These are phyloP conservation scores for Engraulis encrasicolus DNA, from an alignment of 2,113 vertebrate species.

Conservation along the genomic window DNA sequence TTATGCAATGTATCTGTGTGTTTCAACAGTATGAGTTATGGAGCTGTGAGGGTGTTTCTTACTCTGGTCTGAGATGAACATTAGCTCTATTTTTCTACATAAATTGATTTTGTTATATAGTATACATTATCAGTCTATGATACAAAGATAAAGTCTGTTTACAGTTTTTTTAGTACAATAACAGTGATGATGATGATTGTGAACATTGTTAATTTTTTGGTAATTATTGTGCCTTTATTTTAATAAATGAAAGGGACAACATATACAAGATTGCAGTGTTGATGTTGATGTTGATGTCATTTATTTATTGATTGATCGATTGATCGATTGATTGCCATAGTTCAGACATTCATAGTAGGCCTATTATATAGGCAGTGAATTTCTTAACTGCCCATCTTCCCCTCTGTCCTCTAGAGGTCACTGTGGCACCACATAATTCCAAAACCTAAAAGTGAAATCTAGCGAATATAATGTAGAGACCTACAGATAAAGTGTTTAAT, in stretches of 20 bases:
- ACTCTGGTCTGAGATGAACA: background rate
- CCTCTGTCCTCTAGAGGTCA: background rate
- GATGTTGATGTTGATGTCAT: no score
- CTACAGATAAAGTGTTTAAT: no score
- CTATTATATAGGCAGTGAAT: background rate
- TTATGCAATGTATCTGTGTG: background rate
- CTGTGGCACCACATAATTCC: background rate
- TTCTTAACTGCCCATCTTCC: background rate
- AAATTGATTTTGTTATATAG: background rate
- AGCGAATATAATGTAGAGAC: no score
- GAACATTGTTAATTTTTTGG: background rate
- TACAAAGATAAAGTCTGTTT: background rate
- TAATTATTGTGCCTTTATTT: slow-evolving; percentile 11
- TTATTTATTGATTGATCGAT: no score
- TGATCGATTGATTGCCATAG: no score
- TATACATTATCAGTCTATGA: background rate
- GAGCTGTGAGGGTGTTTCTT: background rate
- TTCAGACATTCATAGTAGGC: no score
- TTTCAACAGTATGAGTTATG: background rate
- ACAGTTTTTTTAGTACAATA: background rate
- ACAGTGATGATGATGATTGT: background rate
- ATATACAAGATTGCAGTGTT: background rate
- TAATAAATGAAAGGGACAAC: background rate
- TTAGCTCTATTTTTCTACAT: background rate
- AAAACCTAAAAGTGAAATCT: background rate